Conservation (phyloP, 2,797 vertebrate genomes). For the Botia almorhae region DNA sequence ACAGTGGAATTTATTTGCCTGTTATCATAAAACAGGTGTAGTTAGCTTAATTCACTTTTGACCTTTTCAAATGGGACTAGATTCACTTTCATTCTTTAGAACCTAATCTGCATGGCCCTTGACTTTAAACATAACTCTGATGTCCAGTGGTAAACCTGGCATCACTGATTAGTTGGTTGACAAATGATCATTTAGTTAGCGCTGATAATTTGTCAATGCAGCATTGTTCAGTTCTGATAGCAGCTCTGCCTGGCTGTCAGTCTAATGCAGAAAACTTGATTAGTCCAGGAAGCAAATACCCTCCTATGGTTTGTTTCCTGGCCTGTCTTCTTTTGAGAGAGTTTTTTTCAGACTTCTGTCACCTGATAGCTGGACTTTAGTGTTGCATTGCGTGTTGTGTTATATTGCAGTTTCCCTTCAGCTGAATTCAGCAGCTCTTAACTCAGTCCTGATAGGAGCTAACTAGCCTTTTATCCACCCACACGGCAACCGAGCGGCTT, state of each 20-base stretch:
- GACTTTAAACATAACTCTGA: conserved; percentile 39
- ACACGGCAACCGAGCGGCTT: conserved; percentile 58
- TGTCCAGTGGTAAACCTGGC: conserved; percentile 46
- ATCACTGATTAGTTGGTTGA: conserved; percentile 60
- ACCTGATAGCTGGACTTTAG: conserved; percentile 47
- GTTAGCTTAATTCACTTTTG: background rate
- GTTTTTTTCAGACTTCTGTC: conserved; percentile 39
- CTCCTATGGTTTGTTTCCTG: conserved; percentile 48
- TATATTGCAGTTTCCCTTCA: conserved; percentile 50
- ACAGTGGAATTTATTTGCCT: background rate
- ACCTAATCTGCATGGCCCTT: conserved; percentile 42
- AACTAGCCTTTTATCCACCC: conserved; percentile 65
- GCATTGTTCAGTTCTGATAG: conserved; percentile 54
- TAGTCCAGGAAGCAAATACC: conserved; percentile 25
- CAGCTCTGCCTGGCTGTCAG: conserved; percentile 34
- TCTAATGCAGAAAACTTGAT: conserved; percentile 54
- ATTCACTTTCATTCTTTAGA: conserved; percentile 3
- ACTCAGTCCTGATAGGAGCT: conserved; percentile 60
- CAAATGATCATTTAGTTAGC: conserved; percentile 62
- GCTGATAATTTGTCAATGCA: conserved; percentile 53
- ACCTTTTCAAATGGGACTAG: background rate
- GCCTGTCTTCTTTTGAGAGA: conserved; percentile 33
- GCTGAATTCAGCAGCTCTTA: conserved; percentile 60
- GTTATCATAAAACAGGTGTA: background rate
- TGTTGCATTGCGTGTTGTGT: conserved; percentile 44